Base-by-base conservation (phyloP, 2,113 vertebrate genomes). In the Lasiurus borealis region DNA sequence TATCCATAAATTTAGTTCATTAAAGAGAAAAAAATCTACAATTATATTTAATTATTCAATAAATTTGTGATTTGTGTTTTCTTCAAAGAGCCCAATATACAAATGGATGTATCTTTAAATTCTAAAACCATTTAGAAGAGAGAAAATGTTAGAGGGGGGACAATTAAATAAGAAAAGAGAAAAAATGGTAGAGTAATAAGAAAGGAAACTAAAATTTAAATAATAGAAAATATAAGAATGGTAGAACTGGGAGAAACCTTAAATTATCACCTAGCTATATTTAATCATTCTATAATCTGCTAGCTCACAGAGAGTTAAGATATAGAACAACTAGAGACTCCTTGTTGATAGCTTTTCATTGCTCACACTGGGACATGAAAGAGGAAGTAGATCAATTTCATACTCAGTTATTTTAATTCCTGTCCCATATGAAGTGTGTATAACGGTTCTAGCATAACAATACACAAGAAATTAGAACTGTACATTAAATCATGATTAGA, bases 21-120 rank as follows among this genome's bases (percentile, higher is more conserved):
- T 86, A 69, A 78, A 88, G 27, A 23, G 16, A 25, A 25, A 89
- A 83, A 89, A 85, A 36, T 54, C 21, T 59, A 87, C 25, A 80
- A 54, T 46, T 82, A 68, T 40, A 85, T 54, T n/a, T 92, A 93
- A 50, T 68, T 46, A 19, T 64, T 72, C 40, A 16, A 52, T 66
- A 91, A 54, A 71, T 83, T 88, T 86, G 4, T 64, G 50, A 69
- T 68, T 44, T 72, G 68, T 64, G 25, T 71, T 95, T 89, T 73
- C 62, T 89, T 94, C 57, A 91, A 83, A 90, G 46, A 86, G 48
- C 36, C 82, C 71, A 88, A 59, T 64, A 66, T 57, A 66, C n/a
- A 95, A 90, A 91, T 82, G 36, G 48, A 18, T 59, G 13, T 50
- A 31, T 83, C 86, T 52, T 87, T 95, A 90, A 73, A 94, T 31